phyloP scores from a whole-genome alignment of 2,888 invertebrate species.

The Ceraclea dissimilis region DNA sequence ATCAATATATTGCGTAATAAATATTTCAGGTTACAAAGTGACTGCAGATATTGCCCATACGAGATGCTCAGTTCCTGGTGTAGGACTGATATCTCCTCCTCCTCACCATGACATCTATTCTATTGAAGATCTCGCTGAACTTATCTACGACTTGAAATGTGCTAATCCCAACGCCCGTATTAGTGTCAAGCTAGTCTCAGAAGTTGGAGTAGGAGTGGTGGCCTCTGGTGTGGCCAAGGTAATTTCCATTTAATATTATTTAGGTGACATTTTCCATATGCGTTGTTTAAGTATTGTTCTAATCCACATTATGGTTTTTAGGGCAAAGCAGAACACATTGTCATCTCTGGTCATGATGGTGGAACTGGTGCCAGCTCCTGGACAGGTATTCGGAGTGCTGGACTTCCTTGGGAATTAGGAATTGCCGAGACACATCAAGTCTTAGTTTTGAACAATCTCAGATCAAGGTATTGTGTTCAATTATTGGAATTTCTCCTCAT shows the following conservation, averaged over 20 bases:
- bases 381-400: slow-evolving; percentile 98
- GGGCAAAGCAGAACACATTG: slow-evolving; percentile 98
- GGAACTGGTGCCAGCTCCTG: slow-evolving; percentile 98
- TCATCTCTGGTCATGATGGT: slow-evolving; percentile 98
- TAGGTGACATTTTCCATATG: background rate
- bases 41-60: slow-evolving; percentile 92
- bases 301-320: too few species aligned
- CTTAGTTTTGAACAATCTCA: slow-evolving; percentile 83
- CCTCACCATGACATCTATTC: slow-evolving; percentile 99
- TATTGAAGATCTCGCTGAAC: slow-evolving; percentile 95
- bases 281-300: too few species aligned
- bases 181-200: slow-evolving; percentile 96
- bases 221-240: slow-evolving; percentile 98
- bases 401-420: slow-evolving; percentile 97
- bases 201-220: slow-evolving; percentile 97
- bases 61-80: slow-evolving; percentile 92
- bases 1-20: too few species aligned
- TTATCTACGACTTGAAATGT: slow-evolving; percentile 97
- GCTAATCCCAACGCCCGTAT: slow-evolving; percentile 93
- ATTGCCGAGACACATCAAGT: slow-evolving; percentile 98
- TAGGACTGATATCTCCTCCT: slow-evolving; percentile 96
- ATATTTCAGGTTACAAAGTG: slow-evolving; percentile 60
- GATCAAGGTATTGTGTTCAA: slow-evolving; percentile 51
- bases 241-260: too few species aligned
- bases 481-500: background rate